Evolutionary conservation across 2,888 invertebrate genomes (phyloP).

Genomic region (Asteroscopus sphinx): DNA sequence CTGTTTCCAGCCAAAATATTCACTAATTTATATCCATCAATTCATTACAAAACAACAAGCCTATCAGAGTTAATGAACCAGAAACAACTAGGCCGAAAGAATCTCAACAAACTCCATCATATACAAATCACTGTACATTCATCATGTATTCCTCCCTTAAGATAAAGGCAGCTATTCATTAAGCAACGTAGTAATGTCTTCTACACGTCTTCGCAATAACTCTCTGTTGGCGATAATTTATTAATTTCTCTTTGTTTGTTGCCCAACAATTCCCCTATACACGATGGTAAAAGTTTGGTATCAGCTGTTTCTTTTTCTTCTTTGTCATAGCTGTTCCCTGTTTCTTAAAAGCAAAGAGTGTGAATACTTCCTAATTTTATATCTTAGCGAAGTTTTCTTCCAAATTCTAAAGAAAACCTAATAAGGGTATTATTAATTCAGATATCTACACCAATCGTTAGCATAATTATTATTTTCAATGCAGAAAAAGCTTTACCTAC

Average conservation of each 20-base stretch:
- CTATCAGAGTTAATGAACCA: slow-evolving; percentile 43
- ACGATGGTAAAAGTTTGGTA: slow-evolving; percentile 42
- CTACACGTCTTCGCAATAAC: slow-evolving; percentile 70
- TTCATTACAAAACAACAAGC: slow-evolving; percentile 36
- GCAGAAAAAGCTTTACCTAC: too few species aligned
- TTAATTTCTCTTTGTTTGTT: slow-evolving; percentile 85
- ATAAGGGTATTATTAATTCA: too few species aligned
- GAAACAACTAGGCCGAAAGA: slow-evolving; percentile 37
- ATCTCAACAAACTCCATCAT: slow-evolving; percentile 57
- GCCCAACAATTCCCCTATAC: slow-evolving; percentile 69
- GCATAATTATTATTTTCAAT: background rate
- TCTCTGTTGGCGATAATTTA: slow-evolving; percentile 81
- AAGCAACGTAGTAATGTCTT: slow-evolving; percentile 71
- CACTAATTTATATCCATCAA: slow-evolving; percentile 15
- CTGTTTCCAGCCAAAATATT: slow-evolving; percentile 23
- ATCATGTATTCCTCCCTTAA: slow-evolving; percentile 71
- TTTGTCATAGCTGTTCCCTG: background rate
- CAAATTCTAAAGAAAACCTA: too few species aligned
- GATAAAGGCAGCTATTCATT: slow-evolving; percentile 75
- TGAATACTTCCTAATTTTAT: too few species aligned
- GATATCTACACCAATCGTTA: too few species aligned
- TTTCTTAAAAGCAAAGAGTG: too few species aligned
- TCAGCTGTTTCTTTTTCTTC: slow-evolving; percentile 41
- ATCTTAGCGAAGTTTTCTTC: too few species aligned
- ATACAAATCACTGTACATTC: slow-evolving; percentile 66